Evolutionary conservation across 2,888 invertebrate species (phyloP).

Genomic region (Tromatobia lineatoria): DNA sequence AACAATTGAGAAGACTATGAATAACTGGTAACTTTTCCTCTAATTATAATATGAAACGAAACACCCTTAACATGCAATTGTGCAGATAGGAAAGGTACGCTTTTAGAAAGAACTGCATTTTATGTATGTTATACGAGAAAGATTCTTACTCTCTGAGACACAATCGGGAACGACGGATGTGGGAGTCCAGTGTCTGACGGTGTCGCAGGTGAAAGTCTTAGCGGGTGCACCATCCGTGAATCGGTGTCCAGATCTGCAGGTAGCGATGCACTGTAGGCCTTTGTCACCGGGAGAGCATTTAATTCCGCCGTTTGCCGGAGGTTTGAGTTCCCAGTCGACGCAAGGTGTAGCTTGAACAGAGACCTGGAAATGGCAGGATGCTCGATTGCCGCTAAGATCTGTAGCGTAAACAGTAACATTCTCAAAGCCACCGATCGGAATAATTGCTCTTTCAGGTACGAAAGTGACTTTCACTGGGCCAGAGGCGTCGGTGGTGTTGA

Average conservation of each 20-base stretch:
- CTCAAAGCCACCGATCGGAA: constrained; percentile 94
- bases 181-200: constrained; percentile 94
- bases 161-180: constrained; percentile 97
- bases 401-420: constrained; percentile 96
- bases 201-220: constrained; percentile 94
- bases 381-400: constrained; percentile 95
- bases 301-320: constrained; percentile 95
- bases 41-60: too few relatives aligned
- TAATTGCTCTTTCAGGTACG: constrained; percentile 91
- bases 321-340: constrained; percentile 96
- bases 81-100: too few relatives aligned
- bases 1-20: too few relatives aligned
- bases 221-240: constrained; percentile 96
- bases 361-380: constrained; percentile 96
- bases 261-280: constrained; percentile 95
- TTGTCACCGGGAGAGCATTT: constrained; percentile 94
- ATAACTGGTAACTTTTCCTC: too few relatives aligned
- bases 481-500: constrained; percentile 95
- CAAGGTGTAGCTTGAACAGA: constrained; percentile 97
- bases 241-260: constrained; percentile 94
- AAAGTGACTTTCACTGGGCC: constrained; percentile 95
- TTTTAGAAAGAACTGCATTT: neutral
- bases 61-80: too few relatives aligned
- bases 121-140: neutral
- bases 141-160: constrained; percentile 91